Base-by-base conservation (phyloP, 2,888 invertebrate genomes). In the Punctoribates punctum region DNA sequence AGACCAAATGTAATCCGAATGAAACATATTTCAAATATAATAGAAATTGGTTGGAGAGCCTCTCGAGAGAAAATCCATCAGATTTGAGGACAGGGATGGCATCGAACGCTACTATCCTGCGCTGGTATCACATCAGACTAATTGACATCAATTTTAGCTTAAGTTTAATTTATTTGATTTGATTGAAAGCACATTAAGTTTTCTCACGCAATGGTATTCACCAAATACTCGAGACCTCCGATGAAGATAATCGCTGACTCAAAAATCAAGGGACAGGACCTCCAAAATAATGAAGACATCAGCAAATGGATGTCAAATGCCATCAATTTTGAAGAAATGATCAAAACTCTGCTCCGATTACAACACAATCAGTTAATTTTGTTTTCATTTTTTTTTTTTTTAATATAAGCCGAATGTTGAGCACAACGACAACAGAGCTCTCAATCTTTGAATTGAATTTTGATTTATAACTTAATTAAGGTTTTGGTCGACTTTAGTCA, bases 401-500 rank as follows among this genome's bases (percentile, higher is more conserved):
- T n/a, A 51, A 20, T 6, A 51, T n/a, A 20, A 6, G 51, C 4
- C n/a, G 11, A 51, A n/a, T 4, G 51, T 34, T 5, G 34, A 34
- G 34, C 34, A 34, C 34, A 34, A 5, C 34, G 4, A 34, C 34
- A 34, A 34, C 34, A 34, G 74, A 73, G 65, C 73, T 57, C 20
- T 73, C 73, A 25, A 54, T 57, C 3, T 11, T 54, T 20, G 73
- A 73, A 60, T 20, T 73, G 70, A 15, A n/a, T n/a, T n/a, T n/a
- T n/a, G 15, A 25, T 11, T 15, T 62, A 1, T 65, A 25, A 20
- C 8, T 34, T 5, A 34, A 5, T 67, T 11, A 25, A 81, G 81
- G 62, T 82, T 82, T 76, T 83, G 83, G 83, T 83, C 84, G 42
- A 88, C 89, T 82, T 84, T 90, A 77, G 83, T 91, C 0, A 88